Conservation (phyloP, 2,888 invertebrate species). For the Teleiodes luculella region DNA sequence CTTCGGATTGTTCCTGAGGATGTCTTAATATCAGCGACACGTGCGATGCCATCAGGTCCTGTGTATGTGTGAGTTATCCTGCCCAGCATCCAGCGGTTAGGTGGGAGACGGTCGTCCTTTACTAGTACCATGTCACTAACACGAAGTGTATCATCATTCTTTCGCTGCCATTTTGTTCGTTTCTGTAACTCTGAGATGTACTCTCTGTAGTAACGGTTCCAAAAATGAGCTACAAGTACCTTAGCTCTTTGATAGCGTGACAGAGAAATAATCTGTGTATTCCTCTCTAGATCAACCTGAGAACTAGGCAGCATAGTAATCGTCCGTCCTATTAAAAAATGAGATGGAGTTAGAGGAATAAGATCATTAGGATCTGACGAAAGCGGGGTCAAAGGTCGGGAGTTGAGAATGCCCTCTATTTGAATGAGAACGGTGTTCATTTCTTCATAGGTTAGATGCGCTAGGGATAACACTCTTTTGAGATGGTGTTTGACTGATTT, state of each 20-base stretch:
- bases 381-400: constrained; percentile 6
- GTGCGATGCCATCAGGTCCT: constrained; percentile 15
- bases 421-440: constrained; percentile 4
- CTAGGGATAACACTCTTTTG: constrained; percentile 1
- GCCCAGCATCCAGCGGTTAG: constrained; percentile 15
- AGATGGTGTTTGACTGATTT: constrained; percentile 14
- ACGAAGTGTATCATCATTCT: not conserved
- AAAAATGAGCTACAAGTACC: constrained; percentile 18
- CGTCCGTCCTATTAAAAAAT: constrained; percentile 1
- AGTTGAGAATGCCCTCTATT: constrained; percentile 11
- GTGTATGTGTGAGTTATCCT: constrained; percentile 11
- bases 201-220: constrained; percentile 20
- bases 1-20: constrained; percentile 5
- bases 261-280: not conserved
- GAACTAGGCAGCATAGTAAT: not conserved
- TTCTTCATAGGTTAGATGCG: constrained; percentile 13
- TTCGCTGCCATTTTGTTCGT: constrained; percentile 18
- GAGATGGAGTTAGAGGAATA: not conserved
- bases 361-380: constrained; percentile 10
- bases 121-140: constrained; percentile 12
- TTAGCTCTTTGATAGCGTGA: constrained; percentile 16
- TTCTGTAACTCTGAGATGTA: constrained; percentile 22
- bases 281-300: not conserved
- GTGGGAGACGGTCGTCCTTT: constrained; percentile 9
- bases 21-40: constrained; percentile 14